These are phyloP conservation scores for Thereva unica DNA, from an alignment of 2,888 invertebrate genomes.

Conservation along the genomic window DNA sequence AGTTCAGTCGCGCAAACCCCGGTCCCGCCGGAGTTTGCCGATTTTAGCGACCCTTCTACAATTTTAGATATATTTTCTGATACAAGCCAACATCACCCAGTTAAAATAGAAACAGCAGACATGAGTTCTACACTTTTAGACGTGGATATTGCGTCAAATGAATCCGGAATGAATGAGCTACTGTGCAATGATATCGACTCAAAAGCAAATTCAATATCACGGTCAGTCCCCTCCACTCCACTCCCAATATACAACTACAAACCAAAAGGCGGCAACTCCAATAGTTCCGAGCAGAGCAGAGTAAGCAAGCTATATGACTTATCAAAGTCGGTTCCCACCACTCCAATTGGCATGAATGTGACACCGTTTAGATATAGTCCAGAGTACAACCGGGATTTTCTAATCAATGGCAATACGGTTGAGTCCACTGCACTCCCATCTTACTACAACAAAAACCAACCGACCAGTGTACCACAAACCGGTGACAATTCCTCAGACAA, in stretches of 20 bases:
- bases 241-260: constrained; percentile 59
- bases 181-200: constrained; percentile 51
- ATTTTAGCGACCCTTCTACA: constrained; percentile 61
- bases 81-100: constrained; percentile 37
- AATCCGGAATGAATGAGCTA: constrained; percentile 50
- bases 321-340: constrained; percentile 78
- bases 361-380: constrained; percentile 65
- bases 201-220: constrained; percentile 58
- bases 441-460: constrained; percentile 22
- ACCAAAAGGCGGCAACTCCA: constrained; percentile 13
- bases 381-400: constrained; percentile 60
- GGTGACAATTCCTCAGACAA: constrained; percentile 15
- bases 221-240: constrained; percentile 73
- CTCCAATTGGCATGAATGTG: constrained; percentile 65
- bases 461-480: background rate
- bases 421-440: constrained; percentile 49
- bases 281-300: constrained; percentile 56
- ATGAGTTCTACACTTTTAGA: constrained; percentile 33
- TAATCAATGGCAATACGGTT: constrained; percentile 67
- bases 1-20: constrained; percentile 71
- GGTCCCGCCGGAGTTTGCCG: constrained; percentile 73
- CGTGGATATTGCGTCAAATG: constrained; percentile 35
- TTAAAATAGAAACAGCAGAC: constrained; percentile 42
- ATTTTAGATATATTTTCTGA: constrained; percentile 47
- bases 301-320: constrained; percentile 59